Evolutionary conservation across 2,888 invertebrate species (phyloP), one percentile per base, ranked within the genome.

Genomic region (Microctonus aethiopoides): DNA sequence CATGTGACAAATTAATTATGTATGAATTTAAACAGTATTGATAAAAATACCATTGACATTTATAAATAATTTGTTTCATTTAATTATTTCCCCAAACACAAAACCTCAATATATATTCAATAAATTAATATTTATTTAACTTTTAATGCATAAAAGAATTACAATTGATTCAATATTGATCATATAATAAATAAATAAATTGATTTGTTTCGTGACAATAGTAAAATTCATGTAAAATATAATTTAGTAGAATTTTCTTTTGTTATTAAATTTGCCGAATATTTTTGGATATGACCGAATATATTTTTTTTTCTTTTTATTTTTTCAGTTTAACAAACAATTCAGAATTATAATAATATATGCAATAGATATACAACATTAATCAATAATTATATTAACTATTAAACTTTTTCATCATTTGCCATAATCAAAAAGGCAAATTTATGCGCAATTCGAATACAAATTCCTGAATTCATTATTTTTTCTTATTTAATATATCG

Each of bases 91-190:
- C 20, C 54, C 16, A 10, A 62, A 63, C 11, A 13, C 60, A 66
- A 60, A 46, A 36, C 22, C 62, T 61, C 57, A 72, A 56, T n/a
- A 16, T 9, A 65, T 71, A 73, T 72, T 67, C 73, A 78, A 78
- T 78, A 74, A 78, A 78, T 78, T 77, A 78, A 78, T 75, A 76
- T 62, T 74, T 59, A 74, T 80, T 81, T 78, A 7, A 77, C 78
- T 79, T 65, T 67, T 68, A 74, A 72, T 73, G 56, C 73, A 67
- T 76, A 75, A 76, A 79, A 75, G 71, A 79, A 78, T 76, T 36
- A 71, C 67, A 67, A 75, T 75, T 67, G 74, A 75, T 71, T 68
- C 57, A 71, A 74, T 70, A 73, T 72, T 34, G 63, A 72, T 52
- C 70, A 2, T 70, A 73, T 72, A 76, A 74, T 63, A 75, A 75